Conservation (phyloP, 2,797 vertebrate species). For the Arnoldichthys spilopterus region DNA sequence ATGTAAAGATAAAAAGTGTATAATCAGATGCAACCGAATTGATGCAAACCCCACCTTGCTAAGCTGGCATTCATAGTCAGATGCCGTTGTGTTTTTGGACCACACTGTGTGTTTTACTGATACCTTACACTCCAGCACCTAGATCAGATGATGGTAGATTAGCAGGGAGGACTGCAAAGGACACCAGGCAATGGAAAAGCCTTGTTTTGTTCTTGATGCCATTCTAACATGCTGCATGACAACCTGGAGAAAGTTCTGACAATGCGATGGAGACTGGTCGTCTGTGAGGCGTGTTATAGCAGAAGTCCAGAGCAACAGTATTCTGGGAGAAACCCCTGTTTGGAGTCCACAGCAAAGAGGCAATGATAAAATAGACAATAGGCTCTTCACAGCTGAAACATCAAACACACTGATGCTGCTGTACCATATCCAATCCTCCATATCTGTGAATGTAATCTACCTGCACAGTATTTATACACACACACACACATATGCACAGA, state of each 20-base stretch:
- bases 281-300: slow-evolving; percentile 30
- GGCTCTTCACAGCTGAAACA: slow-evolving; percentile 35
- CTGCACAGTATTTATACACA: slow-evolving; percentile 11
- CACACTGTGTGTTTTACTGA: slow-evolving; percentile 19
- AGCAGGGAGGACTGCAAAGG: neutral
- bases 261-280: neutral
- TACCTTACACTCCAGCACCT: slow-evolving; percentile 17
- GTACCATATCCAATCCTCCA: slow-evolving; percentile 22
- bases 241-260: slow-evolving; percentile 40
- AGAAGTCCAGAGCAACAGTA: neutral
- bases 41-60: neutral
- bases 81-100: slow-evolving; percentile 7
- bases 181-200: neutral
- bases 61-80: neutral
- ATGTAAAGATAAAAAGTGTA: neutral
- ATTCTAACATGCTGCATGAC: slow-evolving; percentile 26
- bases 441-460: slow-evolving; percentile 19
- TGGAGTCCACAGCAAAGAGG: slow-evolving; percentile 16
- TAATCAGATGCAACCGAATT: neutral
- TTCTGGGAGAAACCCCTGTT: slow-evolving; percentile 1
- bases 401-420: slow-evolving; percentile 9
- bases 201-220: slow-evolving; percentile 35
- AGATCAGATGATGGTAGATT: slow-evolving; percentile 30
- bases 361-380: slow-evolving; percentile 37
- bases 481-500: slow-evolving; percentile 1